Percentiles rank a stretch among this genome's conserved stretches.
These are phyloP conservation scores for Drosophila stalkeri DNA, from an alignment of 2,888 invertebrate species.

Conservation along the genomic window DNA sequence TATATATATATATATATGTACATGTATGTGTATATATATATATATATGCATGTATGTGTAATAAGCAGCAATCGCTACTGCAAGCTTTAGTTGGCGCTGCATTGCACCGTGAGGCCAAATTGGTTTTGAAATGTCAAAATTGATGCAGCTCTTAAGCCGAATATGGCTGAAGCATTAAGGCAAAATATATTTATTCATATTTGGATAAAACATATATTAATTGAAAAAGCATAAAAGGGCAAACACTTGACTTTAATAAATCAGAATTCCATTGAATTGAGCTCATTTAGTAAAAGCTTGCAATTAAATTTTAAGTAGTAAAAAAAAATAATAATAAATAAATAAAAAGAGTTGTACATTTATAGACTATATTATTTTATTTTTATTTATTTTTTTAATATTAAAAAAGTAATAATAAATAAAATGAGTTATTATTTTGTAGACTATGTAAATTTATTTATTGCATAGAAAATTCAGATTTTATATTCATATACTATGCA, in stretches of 20 bases:
- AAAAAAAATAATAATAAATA: not conserved
- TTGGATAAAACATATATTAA: constrained; percentile 10
- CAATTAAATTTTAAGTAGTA: not conserved
- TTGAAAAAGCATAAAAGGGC: not conserved
- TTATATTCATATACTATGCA: too few relatives aligned
- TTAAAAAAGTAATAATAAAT: not conserved
- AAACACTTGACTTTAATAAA: not conserved
- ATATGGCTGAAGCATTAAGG: constrained; percentile 2
- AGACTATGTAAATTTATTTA: not conserved
- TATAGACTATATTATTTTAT: not conserved
- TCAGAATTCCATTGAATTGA: not conserved
- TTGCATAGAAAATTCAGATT: too few relatives aligned
- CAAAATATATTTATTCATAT: constrained; percentile 8
- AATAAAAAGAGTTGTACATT: not conserved
- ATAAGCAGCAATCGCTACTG: constrained; percentile 38
- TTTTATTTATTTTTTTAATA: too few relatives aligned
- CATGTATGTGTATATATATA: constrained; percentile 6
- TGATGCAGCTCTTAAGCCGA: constrained; percentile 4
- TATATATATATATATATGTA: not conserved
- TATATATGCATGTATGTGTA: constrained; percentile 17
- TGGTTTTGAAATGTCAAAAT: constrained; percentile 8
- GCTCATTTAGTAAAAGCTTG: not conserved
- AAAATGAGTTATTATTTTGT: not conserved
- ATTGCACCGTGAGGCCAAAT: constrained; percentile 17
- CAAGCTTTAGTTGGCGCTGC: constrained; percentile 15